phyloP scores from a whole-genome alignment of 2,888 invertebrate genomes.

The Hyposoter dolosus region DNA sequence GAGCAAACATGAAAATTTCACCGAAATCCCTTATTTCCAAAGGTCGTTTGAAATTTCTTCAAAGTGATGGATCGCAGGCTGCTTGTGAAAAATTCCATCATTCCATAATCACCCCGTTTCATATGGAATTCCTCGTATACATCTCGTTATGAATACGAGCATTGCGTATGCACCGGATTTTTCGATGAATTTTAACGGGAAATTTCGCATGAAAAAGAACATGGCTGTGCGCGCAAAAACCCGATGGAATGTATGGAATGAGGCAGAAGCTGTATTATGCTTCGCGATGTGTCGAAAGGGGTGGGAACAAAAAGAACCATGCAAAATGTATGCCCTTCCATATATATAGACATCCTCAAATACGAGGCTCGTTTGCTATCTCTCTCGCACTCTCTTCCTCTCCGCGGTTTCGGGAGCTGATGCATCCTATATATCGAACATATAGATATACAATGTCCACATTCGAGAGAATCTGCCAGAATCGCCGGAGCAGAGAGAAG shows the following conservation, averaged over 20 bases:
- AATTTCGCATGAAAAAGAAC: conserved; percentile 57
- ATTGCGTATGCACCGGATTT: conserved; percentile 50
- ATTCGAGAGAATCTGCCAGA: conserved; percentile 61
- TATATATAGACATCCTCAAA: conserved; percentile 7
- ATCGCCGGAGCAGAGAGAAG: conserved; percentile 68
- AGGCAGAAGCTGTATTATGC: conserved; percentile 34
- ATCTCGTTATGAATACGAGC: conserved; percentile 19
- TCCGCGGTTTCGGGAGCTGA: conserved; percentile 55
- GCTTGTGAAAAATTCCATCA: conserved; percentile 11
- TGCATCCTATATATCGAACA: conserved; percentile 14
- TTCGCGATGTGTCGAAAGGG: conserved; percentile 47
- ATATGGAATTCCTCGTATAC: conserved; percentile 20
- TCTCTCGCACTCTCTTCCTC: conserved; percentile 1
- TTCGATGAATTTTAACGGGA: conserved; percentile 63
- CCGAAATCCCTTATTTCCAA: neutral
- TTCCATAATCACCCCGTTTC: neutral
- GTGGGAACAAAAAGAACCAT: conserved; percentile 44
- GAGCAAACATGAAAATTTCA: neutral
- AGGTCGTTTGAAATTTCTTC: neutral
- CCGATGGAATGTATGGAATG: conserved; percentile 3
- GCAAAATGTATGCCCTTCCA: conserved; percentile 23
- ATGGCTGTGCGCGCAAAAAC: conserved; percentile 1
- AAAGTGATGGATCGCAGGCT: neutral
- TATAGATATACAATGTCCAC: conserved; percentile 6
- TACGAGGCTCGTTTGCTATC: neutral